These are phyloP conservation scores for Eurytoma adleriae DNA, from an alignment of 2,888 invertebrate species.

Conservation along the genomic window DNA sequence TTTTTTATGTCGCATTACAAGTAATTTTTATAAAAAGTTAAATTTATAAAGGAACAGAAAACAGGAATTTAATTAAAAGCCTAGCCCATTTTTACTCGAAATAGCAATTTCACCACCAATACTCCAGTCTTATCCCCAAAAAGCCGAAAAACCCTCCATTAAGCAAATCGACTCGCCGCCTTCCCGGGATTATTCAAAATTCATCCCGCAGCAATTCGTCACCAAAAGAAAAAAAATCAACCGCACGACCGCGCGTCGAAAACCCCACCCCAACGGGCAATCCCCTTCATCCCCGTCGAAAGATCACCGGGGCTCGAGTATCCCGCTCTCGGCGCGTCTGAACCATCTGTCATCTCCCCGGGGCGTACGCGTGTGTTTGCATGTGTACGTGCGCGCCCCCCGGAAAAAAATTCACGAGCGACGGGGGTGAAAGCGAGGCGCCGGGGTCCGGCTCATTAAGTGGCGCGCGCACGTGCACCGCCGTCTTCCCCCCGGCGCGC, in stretches of 20 bases:
- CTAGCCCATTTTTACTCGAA: too few relatives aligned
- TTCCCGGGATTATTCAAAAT: not conserved
- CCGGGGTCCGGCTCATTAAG: conserved; percentile 11
- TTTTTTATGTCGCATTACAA: too few relatives aligned
- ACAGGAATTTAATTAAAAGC: too few relatives aligned
- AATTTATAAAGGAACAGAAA: too few relatives aligned
- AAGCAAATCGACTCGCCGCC: not conserved
- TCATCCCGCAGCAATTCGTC: not conserved
- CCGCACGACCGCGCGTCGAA: not conserved
- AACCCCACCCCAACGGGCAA: too few relatives aligned
- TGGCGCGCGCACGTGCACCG: conserved; percentile 22
- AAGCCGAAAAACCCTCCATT: too few relatives aligned
- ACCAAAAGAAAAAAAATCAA: not conserved
- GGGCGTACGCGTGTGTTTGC: not conserved
- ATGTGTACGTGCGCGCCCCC: not conserved
- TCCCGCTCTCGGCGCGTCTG: not conserved
- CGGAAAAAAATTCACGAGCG: not conserved
- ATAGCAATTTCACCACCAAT: too few relatives aligned
- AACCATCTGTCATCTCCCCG: not conserved
- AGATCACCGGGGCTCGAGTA: too few relatives aligned
- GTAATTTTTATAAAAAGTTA: too few relatives aligned
- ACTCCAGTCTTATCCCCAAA: too few relatives aligned
- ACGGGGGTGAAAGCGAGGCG: not conserved
- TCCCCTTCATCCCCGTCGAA: too few relatives aligned
- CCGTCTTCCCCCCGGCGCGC: not conserved